Conservation (phyloP, 2,888 invertebrate species). For the Tridacna crocea region DNA sequence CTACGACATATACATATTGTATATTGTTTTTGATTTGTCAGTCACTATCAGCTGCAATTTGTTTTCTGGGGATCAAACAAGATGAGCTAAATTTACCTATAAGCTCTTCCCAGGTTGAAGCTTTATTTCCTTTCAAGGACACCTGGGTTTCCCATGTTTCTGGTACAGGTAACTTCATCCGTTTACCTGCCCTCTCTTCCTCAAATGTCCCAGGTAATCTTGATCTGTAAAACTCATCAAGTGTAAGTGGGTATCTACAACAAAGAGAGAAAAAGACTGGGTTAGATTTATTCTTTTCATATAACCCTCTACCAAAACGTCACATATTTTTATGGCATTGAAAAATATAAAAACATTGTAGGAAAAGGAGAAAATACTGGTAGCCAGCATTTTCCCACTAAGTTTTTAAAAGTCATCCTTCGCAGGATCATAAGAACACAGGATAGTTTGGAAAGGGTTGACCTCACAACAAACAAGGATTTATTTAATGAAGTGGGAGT, state of each 20-base stretch:
- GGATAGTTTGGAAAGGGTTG: no score
- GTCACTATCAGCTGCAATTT: no score
- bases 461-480: no score
- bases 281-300: not conserved
- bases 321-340: not conserved
- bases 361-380: not conserved
- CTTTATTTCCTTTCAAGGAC: conserved; percentile 84
- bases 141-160: conserved; percentile 86
- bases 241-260: conserved; percentile 83
- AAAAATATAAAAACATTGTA: not conserved
- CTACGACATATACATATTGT: no score
- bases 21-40: no score
- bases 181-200: conserved; percentile 82
- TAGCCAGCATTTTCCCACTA: not conserved
- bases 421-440: no score
- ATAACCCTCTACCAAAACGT: not conserved
- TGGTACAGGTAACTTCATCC: conserved; percentile 85
- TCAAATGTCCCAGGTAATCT: conserved; percentile 84
- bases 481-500: no score
- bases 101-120: conserved; percentile 84
- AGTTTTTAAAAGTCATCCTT: no score
- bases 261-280: not conserved
- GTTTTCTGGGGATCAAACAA: no score
- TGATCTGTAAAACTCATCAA: conserved; percentile 82
- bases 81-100: conserved; percentile 77